phyloP scores from a whole-genome alignment of 2,888 invertebrate species.

The Drosophila mimica region DNA sequence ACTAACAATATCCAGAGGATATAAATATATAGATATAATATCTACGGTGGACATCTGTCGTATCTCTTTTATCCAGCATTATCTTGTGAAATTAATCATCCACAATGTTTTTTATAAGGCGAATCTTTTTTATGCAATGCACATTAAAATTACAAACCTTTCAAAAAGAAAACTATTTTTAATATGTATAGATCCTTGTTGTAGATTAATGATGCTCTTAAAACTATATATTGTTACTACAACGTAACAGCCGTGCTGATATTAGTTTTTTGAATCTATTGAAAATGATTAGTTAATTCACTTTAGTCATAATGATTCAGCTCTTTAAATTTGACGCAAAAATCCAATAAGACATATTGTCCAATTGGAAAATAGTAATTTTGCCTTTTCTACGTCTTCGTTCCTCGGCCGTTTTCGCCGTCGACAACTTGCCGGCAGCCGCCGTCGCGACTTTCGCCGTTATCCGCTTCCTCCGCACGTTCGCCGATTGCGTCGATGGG shows the following conservation, averaged over 20 bases:
- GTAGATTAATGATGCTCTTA: not conserved
- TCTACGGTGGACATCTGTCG: not conserved
- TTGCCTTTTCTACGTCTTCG: not conserved
- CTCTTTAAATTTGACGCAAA: not conserved
- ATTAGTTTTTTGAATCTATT: too few relatives aligned
- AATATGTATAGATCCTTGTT: not conserved
- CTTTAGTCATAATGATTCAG: too few relatives aligned
- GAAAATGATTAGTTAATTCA: too few relatives aligned
- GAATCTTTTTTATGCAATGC: not conserved
- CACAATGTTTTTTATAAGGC: not conserved
- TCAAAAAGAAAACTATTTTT: not conserved
- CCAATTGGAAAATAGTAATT: not conserved
- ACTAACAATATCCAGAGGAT: not conserved
- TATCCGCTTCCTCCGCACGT: not conserved
- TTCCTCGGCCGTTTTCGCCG: too few relatives aligned
- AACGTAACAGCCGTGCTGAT: not conserved
- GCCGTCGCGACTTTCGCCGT: not conserved
- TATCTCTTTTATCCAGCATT: not conserved
- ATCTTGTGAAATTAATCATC: not conserved
- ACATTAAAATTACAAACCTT: not conserved
- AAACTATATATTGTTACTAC: not conserved
- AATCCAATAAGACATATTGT: not conserved
- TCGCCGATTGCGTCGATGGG: not conserved
- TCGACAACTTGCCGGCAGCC: too few relatives aligned
- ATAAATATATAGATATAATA: not conserved